Percentiles rank a stretch among this genome's conserved stretches.
These are phyloP conservation scores for Laticauda colubrina DNA, from an alignment of 2,113 vertebrate species.

Conservation along the genomic window DNA sequence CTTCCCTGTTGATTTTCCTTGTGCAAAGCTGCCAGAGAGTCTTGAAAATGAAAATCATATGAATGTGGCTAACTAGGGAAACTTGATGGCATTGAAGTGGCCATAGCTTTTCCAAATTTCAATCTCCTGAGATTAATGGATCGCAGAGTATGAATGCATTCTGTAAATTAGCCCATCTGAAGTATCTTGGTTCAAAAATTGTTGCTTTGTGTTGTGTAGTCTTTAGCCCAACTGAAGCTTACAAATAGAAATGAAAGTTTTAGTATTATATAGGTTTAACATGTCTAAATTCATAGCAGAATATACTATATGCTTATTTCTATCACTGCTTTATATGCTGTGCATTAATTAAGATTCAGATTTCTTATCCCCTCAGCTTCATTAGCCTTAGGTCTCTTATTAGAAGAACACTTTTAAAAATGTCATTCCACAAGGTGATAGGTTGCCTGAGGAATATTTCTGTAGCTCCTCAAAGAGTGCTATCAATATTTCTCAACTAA, in stretches of 20 bases:
- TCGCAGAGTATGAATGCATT: not conserved
- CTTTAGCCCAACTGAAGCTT: not conserved
- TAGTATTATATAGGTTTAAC: not conserved
- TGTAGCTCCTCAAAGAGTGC: not conserved
- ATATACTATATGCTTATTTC: not conserved
- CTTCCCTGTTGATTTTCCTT: not conserved
- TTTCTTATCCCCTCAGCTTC: not conserved
- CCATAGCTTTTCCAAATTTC: not conserved
- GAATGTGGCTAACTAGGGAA: not conserved
- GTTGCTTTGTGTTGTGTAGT: not conserved
- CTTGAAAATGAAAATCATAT: not conserved
- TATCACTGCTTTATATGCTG: not conserved
- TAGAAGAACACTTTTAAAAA: conserved; percentile 15
- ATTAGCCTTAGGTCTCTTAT: not conserved
- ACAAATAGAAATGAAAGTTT: not conserved
- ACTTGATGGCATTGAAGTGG: not conserved
- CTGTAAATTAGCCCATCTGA: not conserved
- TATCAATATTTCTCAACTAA: not conserved
- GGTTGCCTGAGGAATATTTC: not conserved
- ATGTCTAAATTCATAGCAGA: not conserved
- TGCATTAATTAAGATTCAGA: conserved; percentile 11
- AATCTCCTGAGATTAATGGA: not conserved
- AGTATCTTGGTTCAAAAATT: not conserved
- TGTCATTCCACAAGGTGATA: conserved; percentile 16
- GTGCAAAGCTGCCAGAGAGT: not conserved